These are phyloP conservation scores for Micrasema minimum DNA, from an alignment of 1,140 invertebrate genomes.

Conservation along the genomic window DNA sequence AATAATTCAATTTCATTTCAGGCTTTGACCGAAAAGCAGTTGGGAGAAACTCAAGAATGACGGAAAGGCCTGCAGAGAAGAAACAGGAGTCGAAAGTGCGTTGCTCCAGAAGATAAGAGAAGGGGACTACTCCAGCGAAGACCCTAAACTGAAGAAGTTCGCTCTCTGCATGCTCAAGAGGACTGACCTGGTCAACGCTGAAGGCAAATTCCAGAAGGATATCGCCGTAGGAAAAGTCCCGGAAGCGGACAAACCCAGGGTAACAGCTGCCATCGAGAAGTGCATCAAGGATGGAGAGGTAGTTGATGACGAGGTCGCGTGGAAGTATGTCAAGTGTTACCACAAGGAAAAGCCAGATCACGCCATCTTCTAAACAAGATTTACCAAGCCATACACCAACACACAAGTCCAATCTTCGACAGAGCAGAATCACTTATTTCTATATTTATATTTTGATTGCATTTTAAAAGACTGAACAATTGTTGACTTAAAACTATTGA, in stretches of 20 bases:
- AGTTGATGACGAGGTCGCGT: conserved; percentile 11
- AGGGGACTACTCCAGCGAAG: conserved; percentile 39
- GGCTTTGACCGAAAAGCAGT: conserved; percentile 46
- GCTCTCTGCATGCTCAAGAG: conserved; percentile 46
- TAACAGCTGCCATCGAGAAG: conserved; percentile 34
- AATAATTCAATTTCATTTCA: no score
- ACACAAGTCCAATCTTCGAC: no score
- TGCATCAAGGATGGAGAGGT: conserved; percentile 5
- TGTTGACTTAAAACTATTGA: no score
- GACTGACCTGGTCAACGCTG: conserved; percentile 37
- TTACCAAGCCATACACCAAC: not conserved
- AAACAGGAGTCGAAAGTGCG: conserved; percentile 41
- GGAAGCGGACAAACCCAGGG: conserved; percentile 11
- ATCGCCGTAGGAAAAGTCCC: conserved; percentile 30
- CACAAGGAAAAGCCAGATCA: conserved; percentile 39
- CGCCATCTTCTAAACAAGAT: conserved; percentile 18
- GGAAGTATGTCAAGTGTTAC: conserved; percentile 43
- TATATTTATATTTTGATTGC: no score
- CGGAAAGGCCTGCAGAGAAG: conserved; percentile 34
- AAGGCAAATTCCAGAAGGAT: conserved; percentile 46
- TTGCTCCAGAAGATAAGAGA: conserved; percentile 38
- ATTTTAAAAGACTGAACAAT: no score
- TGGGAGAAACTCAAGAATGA: conserved; percentile 42
- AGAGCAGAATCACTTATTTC: no score
- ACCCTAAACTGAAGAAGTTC: conserved; percentile 41